Percentiles rank a stretch among this genome's conserved stretches.
Evolutionary conservation across 2,113 vertebrate species (phyloP).

Genomic region (Cebidichthys violaceus): DNA sequence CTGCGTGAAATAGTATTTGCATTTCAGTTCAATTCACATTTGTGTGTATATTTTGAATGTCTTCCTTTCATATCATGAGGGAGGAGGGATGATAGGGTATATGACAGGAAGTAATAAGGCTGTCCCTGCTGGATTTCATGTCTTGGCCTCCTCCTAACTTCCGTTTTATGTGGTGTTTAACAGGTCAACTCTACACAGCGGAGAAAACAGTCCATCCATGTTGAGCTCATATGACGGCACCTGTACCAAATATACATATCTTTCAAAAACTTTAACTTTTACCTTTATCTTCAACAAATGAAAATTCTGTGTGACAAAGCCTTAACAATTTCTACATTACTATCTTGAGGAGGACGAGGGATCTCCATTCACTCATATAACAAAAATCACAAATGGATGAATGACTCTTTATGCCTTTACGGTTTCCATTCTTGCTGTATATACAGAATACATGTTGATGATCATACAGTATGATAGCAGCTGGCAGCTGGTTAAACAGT

Average conservation of each 20-base stretch:
- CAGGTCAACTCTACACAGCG: conserved; percentile 61
- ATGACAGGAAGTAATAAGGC: conserved; percentile 83
- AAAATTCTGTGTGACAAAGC: background rate
- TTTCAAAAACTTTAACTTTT: background rate
- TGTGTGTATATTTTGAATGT: conserved; percentile 4
- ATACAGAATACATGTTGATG: conserved; percentile 25
- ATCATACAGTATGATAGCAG: conserved; percentile 46
- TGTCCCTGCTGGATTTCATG: conserved; percentile 72
- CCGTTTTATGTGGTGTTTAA: conserved; percentile 86
- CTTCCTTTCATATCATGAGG: background rate
- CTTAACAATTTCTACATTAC: background rate
- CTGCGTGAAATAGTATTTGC: background rate
- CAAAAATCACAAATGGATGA: background rate
- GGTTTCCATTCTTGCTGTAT: conserved; percentile 14
- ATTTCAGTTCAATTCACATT: conserved; percentile 13
- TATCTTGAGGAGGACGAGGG: background rate
- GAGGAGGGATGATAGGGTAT: conserved; percentile 8
- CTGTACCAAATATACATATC: conserved; percentile 36
- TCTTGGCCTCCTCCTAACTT: conserved; percentile 64
- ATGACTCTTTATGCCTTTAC: background rate
- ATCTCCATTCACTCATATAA: background rate
- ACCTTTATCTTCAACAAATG: background rate
- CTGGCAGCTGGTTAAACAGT: conserved; percentile 68
- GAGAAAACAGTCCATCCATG: conserved; percentile 42
- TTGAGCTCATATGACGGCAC: conserved; percentile 47